Base-by-base conservation (phyloP, 2,113 vertebrate genomes). In the Galbula dea region DNA sequence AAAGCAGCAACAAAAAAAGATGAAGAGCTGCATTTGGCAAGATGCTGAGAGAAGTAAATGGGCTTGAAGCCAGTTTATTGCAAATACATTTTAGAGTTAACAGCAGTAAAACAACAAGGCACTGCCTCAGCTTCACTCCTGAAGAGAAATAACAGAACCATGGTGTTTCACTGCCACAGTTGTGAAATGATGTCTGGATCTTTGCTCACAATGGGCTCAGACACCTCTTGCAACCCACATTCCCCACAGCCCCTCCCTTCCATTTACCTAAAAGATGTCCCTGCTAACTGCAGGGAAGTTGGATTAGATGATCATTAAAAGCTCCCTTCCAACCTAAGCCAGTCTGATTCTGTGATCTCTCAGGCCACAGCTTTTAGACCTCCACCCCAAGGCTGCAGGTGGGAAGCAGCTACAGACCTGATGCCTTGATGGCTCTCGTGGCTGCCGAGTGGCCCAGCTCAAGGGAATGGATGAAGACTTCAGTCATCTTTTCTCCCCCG, bases 401-500 rank as follows among this genome's bases (percentile, higher is more conserved):
- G 27, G 48, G 59, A 14, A 17, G 61, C 22, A 24, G 16, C 17
- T 48, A 82, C 98, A 94, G 93, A 99, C 99, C 99, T 86, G 99
- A 99, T 11, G 99, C 99, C 89, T 98, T 99, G 97, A 99, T 98
- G 91, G 99, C 99, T 29, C 99, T 97, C 0, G 98, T 98, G 86
- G 98, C 98, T 1, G 99, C 99, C 0, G 98, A 98, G 97, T 99
- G 99, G 39, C 99, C 99, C 95, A 99, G 96, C 94, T 99, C 99
- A 3, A 99, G 97, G 11, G 99, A 99, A 77, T 99, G 98, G 78
- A 99, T 97, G 67, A 99, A 99, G 76, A 99, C 98, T 94, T 99
- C 99, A 0, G 98, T 99, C 49, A 96, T 98, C 91, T 97, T 99
- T 89, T 98, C 98, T 37, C 99, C 99, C 0, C 98, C 96, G 1